Evolutionary conservation across 2,888 invertebrate species (phyloP).

Genomic region (Agonopterix arenella): DNA sequence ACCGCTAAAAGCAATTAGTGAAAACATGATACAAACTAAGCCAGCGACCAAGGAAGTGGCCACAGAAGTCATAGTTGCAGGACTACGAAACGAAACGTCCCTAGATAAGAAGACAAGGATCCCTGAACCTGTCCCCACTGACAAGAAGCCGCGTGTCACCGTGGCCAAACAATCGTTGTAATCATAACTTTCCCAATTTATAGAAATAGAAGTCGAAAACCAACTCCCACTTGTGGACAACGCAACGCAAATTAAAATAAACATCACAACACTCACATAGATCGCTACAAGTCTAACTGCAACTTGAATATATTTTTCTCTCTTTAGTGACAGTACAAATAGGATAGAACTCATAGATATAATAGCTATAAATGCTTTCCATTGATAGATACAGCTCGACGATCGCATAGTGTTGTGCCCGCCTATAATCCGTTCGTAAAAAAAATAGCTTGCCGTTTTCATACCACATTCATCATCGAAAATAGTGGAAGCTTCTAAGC

Average conservation of each 20-base stretch:
- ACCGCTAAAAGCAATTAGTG: conserved; percentile 47
- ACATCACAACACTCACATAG: conserved; percentile 34
- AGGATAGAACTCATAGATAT: conserved; percentile 26
- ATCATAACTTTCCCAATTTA: conserved; percentile 28
- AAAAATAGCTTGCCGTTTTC: conserved; percentile 54
- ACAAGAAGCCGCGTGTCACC: conserved; percentile 36
- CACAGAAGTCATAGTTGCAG: conserved; percentile 57
- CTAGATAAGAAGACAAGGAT: conserved; percentile 45
- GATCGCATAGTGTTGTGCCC: conserved; percentile 31
- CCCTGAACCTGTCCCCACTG: conserved; percentile 49
- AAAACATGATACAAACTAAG: conserved; percentile 33
- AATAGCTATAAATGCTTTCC: conserved; percentile 41
- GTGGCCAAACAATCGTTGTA: conserved; percentile 26
- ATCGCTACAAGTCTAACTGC: conserved; percentile 30
- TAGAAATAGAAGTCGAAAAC: conserved; percentile 36
- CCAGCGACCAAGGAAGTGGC: conserved; percentile 37
- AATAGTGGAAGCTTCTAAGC: conserved; percentile 48
- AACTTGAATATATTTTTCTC: conserved; percentile 39
- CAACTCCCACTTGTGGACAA: conserved; percentile 54
- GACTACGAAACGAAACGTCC: conserved; percentile 55
- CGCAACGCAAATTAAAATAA: conserved; percentile 46
- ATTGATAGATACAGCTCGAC: conserved; percentile 30
- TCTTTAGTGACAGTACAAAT: conserved; percentile 45
- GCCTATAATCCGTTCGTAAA: conserved; percentile 55
- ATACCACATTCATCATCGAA: conserved; percentile 54